These are phyloP conservation scores for Melitaea athalia DNA, from an alignment of 2,888 invertebrate genomes.

Conservation along the genomic window DNA sequence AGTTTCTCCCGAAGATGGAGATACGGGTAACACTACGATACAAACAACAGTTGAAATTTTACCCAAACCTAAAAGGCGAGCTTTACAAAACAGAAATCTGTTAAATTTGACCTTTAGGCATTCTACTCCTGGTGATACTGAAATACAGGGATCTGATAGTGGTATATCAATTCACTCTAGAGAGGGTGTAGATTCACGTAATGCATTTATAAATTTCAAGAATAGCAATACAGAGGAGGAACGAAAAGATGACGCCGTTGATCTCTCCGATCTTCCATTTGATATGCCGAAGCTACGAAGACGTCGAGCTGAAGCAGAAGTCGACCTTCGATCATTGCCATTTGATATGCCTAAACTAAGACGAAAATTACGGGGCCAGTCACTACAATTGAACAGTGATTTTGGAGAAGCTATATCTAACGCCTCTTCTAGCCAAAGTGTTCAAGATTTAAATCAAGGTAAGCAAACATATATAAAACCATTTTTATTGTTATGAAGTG, in stretches of 20 bases:
- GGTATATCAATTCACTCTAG: slow-evolving; percentile 93
- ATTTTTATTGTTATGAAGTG: background rate
- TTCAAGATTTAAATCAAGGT: slow-evolving; percentile 88
- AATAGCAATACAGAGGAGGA: slow-evolving; percentile 80
- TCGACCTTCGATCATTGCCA: slow-evolving; percentile 91
- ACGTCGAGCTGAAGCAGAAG: slow-evolving; percentile 87
- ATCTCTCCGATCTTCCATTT: slow-evolving; percentile 91
- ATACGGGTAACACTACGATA: slow-evolving; percentile 68
- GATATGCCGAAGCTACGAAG: slow-evolving; percentile 94
- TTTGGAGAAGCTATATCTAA: slow-evolving; percentile 89
- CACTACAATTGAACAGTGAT: slow-evolving; percentile 82
- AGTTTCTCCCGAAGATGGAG: slow-evolving; percentile 86
- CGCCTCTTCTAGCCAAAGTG: slow-evolving; percentile 91
- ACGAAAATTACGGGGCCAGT: slow-evolving; percentile 86
- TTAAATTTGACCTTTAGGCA: slow-evolving; percentile 85
- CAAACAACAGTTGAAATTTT: slow-evolving; percentile 77
- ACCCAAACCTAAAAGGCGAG: slow-evolving; percentile 84
- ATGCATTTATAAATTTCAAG: slow-evolving; percentile 84
- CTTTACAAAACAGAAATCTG: slow-evolving; percentile 89
- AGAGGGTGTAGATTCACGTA: slow-evolving; percentile 88
- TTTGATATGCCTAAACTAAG: slow-evolving; percentile 96
- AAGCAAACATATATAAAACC: slow-evolving; percentile 41
- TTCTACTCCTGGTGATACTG: slow-evolving; percentile 85
- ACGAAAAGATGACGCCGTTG: slow-evolving; percentile 82
- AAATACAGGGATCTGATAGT: slow-evolving; percentile 93